Percentiles rank a stretch among this genome's conserved stretches.
phyloP scores from a whole-genome alignment of 2,888 invertebrate genomes.

The Ganaspis brasiliensis region DNA sequence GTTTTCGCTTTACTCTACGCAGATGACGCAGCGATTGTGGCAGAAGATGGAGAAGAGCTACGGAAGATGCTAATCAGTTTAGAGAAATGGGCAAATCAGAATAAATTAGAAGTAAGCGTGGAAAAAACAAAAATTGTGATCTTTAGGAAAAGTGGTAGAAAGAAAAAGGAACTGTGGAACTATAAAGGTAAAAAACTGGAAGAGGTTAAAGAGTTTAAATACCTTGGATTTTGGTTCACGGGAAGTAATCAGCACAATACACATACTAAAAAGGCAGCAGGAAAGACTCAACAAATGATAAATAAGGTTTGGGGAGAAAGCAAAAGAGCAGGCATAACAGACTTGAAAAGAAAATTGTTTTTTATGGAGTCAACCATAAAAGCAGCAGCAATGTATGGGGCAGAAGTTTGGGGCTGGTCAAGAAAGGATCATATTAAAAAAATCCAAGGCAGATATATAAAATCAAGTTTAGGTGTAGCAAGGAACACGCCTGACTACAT shows the following conservation, averaged over 20 bases:
- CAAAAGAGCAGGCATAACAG: constrained; percentile 44
- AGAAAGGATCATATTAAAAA: neutral
- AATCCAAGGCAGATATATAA: constrained; percentile 31
- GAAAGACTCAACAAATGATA: constrained; percentile 36
- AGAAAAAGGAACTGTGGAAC: constrained; percentile 1
- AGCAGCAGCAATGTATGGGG: constrained; percentile 48
- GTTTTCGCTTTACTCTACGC: neutral
- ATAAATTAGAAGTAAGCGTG: constrained; percentile 24
- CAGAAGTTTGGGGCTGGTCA: constrained; percentile 57
- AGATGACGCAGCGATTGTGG: neutral
- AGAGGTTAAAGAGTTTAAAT: constrained; percentile 24
- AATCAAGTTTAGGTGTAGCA: constrained; percentile 49
- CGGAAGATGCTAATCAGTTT: neutral
- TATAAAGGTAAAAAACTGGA: constrained; percentile 5
- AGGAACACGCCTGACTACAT: constrained; percentile 44
- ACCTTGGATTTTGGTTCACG: constrained; percentile 30
- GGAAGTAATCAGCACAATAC: constrained; percentile 5
- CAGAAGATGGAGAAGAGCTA: neutral
- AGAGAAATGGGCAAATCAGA: constrained; percentile 9
- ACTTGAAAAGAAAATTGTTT: constrained; percentile 21
- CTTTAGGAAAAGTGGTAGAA: neutral
- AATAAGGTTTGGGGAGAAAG: constrained; percentile 47
- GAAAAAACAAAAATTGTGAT: neutral
- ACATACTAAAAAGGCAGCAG: constrained; percentile 44
- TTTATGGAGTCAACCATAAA: constrained; percentile 46